Evolutionary conservation across 2,797 vertebrate genomes (phyloP), one percentile per base, ranked within the genome.

Genomic region (Chaunax sp.): DNA sequence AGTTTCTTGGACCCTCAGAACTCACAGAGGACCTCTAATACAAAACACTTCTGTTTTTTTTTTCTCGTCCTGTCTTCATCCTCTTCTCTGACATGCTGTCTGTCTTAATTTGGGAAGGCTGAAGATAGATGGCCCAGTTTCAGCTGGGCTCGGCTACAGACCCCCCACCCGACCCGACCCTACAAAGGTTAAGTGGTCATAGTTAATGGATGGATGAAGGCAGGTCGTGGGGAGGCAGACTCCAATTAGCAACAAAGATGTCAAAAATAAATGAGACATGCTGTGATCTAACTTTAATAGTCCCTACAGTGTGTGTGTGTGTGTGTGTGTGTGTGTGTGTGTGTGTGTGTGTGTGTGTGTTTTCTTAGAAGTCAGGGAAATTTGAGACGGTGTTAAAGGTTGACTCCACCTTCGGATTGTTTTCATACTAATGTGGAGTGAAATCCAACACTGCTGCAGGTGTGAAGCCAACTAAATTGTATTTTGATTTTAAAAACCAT

Each of bases 231-330:
- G 16, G 10, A 6, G 18, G 20, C 16, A 70, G 56, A 68, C 15
- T 5, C 44, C 18, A 60, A 23, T 61, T 72, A 45, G 22, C 15
- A 40, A 45, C n/a, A 61, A 33, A 43, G 7, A 1, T 54, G 15
- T 67, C 26, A 71, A 50, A 73, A 47, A 23, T 43, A 44, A 26
- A 46, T 40, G 25, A 65, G 71, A 26, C 66, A 59, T 44, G 55
- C 43, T 58, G 43, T 8, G 18, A 40, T 59, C 20, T 30, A 8
- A 47, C 1, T 0, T n/a, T n/a, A n/a, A n/a, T n/a, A n/a, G n/a
- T n/a, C n/a, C n/a, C 12, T 40, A 10, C 12, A 35, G 33, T 40
- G 38, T 40, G 38, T 40, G 38, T 40, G 38, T 40, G 14, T 40
- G 38, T 40, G 38, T 3, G 38, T 16, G 14, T 16, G 38, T 25